Conservation (phyloP, 2,797 vertebrate genomes). For the Merluccius polli region DNA sequence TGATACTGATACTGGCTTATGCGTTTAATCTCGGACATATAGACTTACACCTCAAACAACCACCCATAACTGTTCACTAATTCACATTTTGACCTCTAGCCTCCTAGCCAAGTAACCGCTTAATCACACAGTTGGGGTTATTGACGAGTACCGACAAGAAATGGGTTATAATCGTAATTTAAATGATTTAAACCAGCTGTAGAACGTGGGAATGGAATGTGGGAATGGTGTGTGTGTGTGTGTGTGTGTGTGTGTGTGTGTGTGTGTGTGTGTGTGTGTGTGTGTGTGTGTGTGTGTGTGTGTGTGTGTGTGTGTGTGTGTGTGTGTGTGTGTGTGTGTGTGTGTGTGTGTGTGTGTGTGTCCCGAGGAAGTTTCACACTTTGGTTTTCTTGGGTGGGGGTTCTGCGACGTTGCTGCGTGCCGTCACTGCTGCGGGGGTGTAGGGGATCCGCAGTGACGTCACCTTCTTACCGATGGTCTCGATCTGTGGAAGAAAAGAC, state of each 20-base stretch:
- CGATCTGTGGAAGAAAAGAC: constrained; percentile 74
- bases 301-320: not conserved
- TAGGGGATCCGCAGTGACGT: constrained; percentile 86
- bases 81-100: not conserved
- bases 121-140: constrained; percentile 7
- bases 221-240: constrained; percentile 11
- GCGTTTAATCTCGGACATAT: not conserved
- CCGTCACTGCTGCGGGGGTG: constrained; percentile 80
- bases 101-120: not conserved
- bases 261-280: constrained; percentile 10
- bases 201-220: too few species aligned
- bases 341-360: not conserved
- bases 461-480: constrained; percentile 97
- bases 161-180: not conserved
- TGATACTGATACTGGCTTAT: not conserved
- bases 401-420: constrained; percentile 79
- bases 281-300: constrained; percentile 4
- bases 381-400: constrained; percentile 88
- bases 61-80: not conserved
- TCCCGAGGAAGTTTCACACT: constrained; percentile 62
- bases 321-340: not conserved
- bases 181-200: constrained; percentile 15
- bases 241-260: not conserved
- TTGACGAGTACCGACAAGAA: not conserved
- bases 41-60: not conserved